Conservation (phyloP, 2,797 vertebrate species). For the Sebastes reedi region DNA sequence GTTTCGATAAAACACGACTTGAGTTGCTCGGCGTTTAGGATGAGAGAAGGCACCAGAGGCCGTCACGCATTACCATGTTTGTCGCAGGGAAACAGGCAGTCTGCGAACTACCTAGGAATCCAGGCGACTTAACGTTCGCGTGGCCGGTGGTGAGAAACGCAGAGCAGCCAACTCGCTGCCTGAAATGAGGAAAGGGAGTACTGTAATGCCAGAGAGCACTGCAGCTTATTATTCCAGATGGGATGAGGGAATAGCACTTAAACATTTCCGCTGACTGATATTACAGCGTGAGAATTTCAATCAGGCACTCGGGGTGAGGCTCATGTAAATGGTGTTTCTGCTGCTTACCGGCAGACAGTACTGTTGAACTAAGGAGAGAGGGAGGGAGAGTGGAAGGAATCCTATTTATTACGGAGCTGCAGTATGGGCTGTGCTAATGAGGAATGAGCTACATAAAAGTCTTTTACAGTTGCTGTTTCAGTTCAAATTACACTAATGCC, state of each 20-base stretch:
- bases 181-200: conserved; percentile 49
- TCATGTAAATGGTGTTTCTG: conserved; percentile 56
- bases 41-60: conserved; percentile 45
- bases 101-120: conserved; percentile 32
- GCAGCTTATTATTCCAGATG: conserved; percentile 66
- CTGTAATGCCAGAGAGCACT: conserved; percentile 44
- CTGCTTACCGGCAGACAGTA: conserved; percentile 30
- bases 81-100: conserved; percentile 20
- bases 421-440: conserved; percentile 60
- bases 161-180: conserved; percentile 28
- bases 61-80: conserved; percentile 46
- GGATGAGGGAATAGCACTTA: conserved; percentile 65
- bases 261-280: conserved; percentile 69
- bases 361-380: conserved; percentile 38
- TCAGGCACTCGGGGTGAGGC: conserved; percentile 54
- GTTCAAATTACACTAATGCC: conserved; percentile 64
- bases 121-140: conserved; percentile 17
- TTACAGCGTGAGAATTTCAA: conserved; percentile 68
- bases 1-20: conserved; percentile 30
- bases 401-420: conserved; percentile 52
- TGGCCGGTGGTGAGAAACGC: conserved; percentile 29
- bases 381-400: conserved; percentile 33
- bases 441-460: conserved; percentile 62
- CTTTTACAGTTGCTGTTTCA: conserved; percentile 63
- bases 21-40: conserved; percentile 24